phyloP scores from a whole-genome alignment of 2,888 invertebrate genomes.

The Neria commutata region DNA sequence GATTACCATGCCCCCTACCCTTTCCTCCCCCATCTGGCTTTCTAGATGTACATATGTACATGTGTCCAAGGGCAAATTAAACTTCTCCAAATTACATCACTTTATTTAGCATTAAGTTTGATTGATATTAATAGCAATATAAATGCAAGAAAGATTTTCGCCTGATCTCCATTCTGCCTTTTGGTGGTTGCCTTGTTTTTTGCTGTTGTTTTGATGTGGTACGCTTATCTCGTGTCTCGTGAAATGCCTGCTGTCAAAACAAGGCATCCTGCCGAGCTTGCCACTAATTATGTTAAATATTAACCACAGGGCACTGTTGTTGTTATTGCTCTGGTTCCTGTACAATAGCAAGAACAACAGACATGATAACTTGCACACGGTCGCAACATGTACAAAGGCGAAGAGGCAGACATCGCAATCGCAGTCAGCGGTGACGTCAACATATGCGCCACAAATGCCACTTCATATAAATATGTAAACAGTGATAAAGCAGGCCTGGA shows the following conservation, averaged over 20 bases:
- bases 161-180: constrained; percentile 12
- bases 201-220: not conserved
- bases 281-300: constrained; percentile 13
- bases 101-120: constrained; percentile 48
- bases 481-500: no score
- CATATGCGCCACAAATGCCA: no score
- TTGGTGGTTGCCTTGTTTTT: not conserved
- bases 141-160: constrained; percentile 49
- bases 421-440: no score
- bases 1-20: no score
- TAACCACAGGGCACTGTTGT: constrained; percentile 13
- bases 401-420: not conserved
- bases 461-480: no score
- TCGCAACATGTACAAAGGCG: not conserved
- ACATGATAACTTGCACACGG: no score
- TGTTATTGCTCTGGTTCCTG: no score
- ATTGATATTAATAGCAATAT: constrained; percentile 52
- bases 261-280: constrained; percentile 3
- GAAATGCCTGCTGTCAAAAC: not conserved
- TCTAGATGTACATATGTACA: not conserved
- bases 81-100: constrained; percentile 17
- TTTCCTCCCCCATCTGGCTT: no score
- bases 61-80: not conserved
- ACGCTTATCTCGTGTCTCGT: no score
- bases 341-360: no score